Evolutionary conservation across 2,888 invertebrate species (phyloP), one percentile per base, ranked within the genome.

Genomic region (Parasteatoda lunata): DNA sequence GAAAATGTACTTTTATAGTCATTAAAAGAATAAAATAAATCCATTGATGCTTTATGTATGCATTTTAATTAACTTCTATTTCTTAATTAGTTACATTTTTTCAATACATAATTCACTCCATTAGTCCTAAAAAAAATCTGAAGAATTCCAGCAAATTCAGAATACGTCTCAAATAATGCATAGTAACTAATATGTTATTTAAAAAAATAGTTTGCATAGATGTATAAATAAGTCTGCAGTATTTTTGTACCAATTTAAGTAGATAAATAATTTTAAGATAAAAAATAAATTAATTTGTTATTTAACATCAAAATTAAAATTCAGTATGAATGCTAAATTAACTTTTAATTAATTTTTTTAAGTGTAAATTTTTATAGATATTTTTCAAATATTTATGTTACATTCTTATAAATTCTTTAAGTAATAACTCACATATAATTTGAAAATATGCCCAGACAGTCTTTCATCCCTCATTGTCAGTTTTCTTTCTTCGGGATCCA

Each of bases 381-480:
- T 30, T 30, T 30, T 30, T 30, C 2, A 1, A 30, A 30, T 30
- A 30, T 30, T 30, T 30, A 30, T 2, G 30, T 30, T 30, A 30
- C 30, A 30, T 30, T 30, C 30, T 30, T 30, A 30, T 30, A 30
- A 30, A 30, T 30, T 30, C 30, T 30, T 30, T 30, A 30, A 30
- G 30, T 30, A 30, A 59, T 15, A 68, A 80, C 77, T 70, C 78
- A 77, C 86, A 4, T 73, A 49, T 73, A 77, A 73, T 65, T 82
- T 82, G 15, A 54, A 77, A 48, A 69, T 48, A 64, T 82, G 47
- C 5, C 87, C 87, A 64, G 73, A 70, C 47, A 87, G 30, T 49
- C 87, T 72, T 45, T 87, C 82, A 77, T 87, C 87, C 64, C 87
- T 68, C 81, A 82, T 82, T 13, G 69, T 64, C 6, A 87, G 15